A percentile compares a stretch with the other conserved stretches of the same genome.
phyloP scores from a whole-genome alignment of 2,113 vertebrate genomes.

The Pyrgilauda ruficollis region DNA sequence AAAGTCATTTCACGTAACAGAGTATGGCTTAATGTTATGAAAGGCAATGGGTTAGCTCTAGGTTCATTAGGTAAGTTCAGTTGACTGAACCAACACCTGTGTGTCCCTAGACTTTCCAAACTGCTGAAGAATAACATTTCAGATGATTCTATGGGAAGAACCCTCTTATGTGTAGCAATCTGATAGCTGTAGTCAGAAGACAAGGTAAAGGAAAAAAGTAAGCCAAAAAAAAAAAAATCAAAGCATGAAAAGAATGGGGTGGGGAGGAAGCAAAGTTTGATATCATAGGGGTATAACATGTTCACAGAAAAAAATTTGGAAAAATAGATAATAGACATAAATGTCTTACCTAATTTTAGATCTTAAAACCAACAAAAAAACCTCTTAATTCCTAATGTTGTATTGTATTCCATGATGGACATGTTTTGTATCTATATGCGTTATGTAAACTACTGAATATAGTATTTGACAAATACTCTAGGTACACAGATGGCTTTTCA shows the following conservation, averaged over 20 bases:
- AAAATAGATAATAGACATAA: neutral
- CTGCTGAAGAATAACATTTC: neutral
- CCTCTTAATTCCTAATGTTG: neutral
- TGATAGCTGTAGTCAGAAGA: neutral
- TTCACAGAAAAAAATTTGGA: neutral
- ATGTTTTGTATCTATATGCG: neutral
- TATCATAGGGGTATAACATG: neutral
- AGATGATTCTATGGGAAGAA: neutral
- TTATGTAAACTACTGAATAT: neutral
- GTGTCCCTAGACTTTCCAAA: neutral
- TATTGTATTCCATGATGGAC: neutral
- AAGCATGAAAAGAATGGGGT: neutral
- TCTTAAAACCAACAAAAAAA: neutral
- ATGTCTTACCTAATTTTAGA: neutral
- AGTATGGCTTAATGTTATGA: neutral
- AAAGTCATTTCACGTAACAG: neutral
- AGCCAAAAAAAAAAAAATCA: neutral
- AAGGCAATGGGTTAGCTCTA: neutral
- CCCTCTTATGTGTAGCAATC: neutral
- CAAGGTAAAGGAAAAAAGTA: neutral
- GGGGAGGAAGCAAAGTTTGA: rapidly evolving
- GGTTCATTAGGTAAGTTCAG: neutral
- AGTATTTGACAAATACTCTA: neutral
- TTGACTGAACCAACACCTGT: neutral
- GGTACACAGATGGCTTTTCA: neutral